Evolutionary conservation across 2,888 invertebrate species (phyloP), one percentile per base, ranked within the genome.

Genomic region (Lottia gigantea): DNA sequence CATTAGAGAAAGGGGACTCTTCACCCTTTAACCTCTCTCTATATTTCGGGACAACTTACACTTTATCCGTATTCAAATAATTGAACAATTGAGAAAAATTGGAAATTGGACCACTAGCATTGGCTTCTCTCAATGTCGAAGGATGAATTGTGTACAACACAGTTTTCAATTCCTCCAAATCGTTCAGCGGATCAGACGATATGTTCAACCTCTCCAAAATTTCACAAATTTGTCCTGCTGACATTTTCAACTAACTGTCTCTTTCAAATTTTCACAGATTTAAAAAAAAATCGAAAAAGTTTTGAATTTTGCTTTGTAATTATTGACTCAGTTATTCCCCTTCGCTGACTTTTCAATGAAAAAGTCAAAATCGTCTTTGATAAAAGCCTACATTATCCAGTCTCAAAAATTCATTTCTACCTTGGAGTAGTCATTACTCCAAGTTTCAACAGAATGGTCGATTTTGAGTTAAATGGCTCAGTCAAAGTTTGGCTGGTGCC

Each of bases 161-260:
- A 26, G 79, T 78, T 74, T 84, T 84, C 45, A 85, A 72, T 74
- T 84, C 78, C 26, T 79, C 75, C 46, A 85, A 76, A 66, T 76
- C 72, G 47, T 77, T 73, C n/a, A 80, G 49, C 72, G 78, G 78
- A 70, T 82, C 74, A 7, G 77, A 73, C 12, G 79, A 66, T 70
- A 76, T 82, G 46, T 80, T 76, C 25, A 85, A 71, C 66, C 74
- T 49, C n/a, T 83, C 81, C 11, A 83, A 72, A 64, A 82, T 62
- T 64, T 70, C 68, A n/a, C 76, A 71, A 45, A 83, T 74, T 72
- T 77, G 71, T 47, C 49, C 68, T 46, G 71, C 68, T 49, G 78
- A 23, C 55, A 55, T 55, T 55, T 55, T 55, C 1, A 8, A 19
- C 12, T 12, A 55, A 23, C 19, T 23, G 23, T 23, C 23, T 23